Base-by-base conservation (phyloP, 2,113 vertebrate genomes). In the Xyliphius kryptos region DNA sequence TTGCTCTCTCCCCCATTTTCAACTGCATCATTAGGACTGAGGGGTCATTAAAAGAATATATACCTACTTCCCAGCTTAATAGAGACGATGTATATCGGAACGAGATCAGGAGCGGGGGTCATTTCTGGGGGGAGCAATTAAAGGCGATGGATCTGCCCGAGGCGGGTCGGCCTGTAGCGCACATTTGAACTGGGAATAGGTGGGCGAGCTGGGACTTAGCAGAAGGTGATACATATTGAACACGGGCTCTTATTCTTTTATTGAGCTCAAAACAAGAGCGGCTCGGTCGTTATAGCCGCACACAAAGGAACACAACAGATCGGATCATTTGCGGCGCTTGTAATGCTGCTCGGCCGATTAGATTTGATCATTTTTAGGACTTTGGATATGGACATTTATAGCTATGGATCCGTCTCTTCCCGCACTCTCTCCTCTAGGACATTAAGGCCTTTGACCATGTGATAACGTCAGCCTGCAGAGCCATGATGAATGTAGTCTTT, bases 41-140 rank as follows among this genome's bases (percentile, higher is more conserved):
- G 74, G 63, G 79, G 86, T 82, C 86, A 86, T 87, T 84, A 86
- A 80, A 79, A 80, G 81, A 83, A 88, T 86, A 88, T 88, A 86
- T 87, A 83, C 85, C 81, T 82, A 85, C 82, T 85, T 83, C 83
- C 82, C 69, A 74, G 80, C 84, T 82, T 87, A 86, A 86, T 86
- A 81, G 83, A 83, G 82, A 83, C 69, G 75, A 74, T 83, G 80
- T 84, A 79, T 83, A 87, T 88, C 80, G 82, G 84, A 56, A 68
- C 68, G 77, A 70, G 80, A 86, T 86, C 81, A 75, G 75, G 82
- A 77, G 79, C 81, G 85, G 76, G 83, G 88, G 87, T 88, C 85
- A 85, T 74, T 79, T 77, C 84, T 79, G 74, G 61, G 71, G 84
- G 83, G 83, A 85, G 81, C 85, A 88, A 86, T 86, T 86, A 87